Evolutionary conservation across 2,888 invertebrate genomes (phyloP).

Genomic region (Mimumesa dahlbomi): DNA sequence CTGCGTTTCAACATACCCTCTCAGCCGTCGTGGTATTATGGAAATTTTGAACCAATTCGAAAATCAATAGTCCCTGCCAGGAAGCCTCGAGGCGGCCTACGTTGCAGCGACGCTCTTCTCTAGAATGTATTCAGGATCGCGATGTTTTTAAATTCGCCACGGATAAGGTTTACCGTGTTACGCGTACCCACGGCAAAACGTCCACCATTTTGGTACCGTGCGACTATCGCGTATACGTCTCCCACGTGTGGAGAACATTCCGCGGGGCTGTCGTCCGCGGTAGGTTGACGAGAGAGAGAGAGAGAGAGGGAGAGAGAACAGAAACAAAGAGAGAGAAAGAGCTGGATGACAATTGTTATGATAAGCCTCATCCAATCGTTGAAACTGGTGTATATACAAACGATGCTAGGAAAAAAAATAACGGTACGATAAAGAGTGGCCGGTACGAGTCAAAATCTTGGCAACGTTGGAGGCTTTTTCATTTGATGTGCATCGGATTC

Average conservation of each 20-base stretch:
- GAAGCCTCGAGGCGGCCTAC: constrained; percentile 64
- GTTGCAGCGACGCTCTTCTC: constrained; percentile 54
- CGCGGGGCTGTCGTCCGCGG: too few species aligned
- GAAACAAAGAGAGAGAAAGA: constrained; percentile 4
- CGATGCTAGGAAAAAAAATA: not conserved
- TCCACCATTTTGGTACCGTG: constrained; percentile 2
- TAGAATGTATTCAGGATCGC: constrained; percentile 18
- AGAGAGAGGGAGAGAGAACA: not conserved
- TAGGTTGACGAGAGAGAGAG: not conserved
- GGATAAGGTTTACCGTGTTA: constrained; percentile 4
- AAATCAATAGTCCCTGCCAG: constrained; percentile 76
- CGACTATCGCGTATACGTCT: too few species aligned
- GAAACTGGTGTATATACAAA: not conserved
- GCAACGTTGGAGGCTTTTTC: constrained; percentile 60
- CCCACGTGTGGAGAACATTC: too few species aligned
- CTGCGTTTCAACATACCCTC: constrained; percentile 54
- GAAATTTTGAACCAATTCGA: constrained; percentile 80
- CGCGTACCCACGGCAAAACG: not conserved
- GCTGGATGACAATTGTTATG: too few species aligned
- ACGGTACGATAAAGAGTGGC: not conserved
- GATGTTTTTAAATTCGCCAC: constrained; percentile 10
- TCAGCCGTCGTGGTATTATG: constrained; percentile 75
- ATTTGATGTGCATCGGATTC: constrained; percentile 66
- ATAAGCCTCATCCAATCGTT: too few species aligned
- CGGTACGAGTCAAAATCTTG: constrained; percentile 53